Base-by-base conservation (phyloP, 2,797 vertebrate genomes). In the Enteromius anoplus region DNA sequence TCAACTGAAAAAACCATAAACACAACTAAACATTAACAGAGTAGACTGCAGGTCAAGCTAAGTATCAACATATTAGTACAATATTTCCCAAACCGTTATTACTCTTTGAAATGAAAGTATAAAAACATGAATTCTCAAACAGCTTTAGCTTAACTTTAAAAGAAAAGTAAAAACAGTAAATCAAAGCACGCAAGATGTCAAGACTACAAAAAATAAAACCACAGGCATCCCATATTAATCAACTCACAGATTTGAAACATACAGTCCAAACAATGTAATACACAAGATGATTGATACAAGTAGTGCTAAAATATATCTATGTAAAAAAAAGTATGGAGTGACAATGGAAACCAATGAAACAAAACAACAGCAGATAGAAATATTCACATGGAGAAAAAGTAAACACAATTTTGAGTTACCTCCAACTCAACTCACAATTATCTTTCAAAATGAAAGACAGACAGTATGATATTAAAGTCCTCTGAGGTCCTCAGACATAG, bases 401-500 rank as follows among this genome's bases (percentile, higher is more conserved):
- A 82, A 82, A 82, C 81, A n/a, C 15, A 11, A 75, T 65, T 80
- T 80, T 55, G 34, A 82, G 70, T 47, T 75, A 75, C 45, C 62
- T 51, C 62, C 64, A 62, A 55, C 69, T 51, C 75, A 23, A 65
- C 19, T 55, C 23, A 19, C 17, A 72, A 40, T 60, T 55, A 71
- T 66, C 77, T 68, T 77, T 62, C 53, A 47, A 32, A 47, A 32
- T 10, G 42, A 83, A 45, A 29, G 65, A 80, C 42, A 37, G 70
- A 37, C 17, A 29, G 42, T 45, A 32, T 47, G 42, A 45, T 9
- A 34, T 1, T 37, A 58, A 55, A 60, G 26, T 47, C n/a, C 49
- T 68, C 21, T 69, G 66, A 80, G 21, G 2, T 65, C 14, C 40
- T 96, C 92, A 97, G 49, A 98, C 97, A 15, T 97, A 98, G 93